Conservation (phyloP, 1,140 invertebrate genomes). For the Drosophila nikananu region DNA sequence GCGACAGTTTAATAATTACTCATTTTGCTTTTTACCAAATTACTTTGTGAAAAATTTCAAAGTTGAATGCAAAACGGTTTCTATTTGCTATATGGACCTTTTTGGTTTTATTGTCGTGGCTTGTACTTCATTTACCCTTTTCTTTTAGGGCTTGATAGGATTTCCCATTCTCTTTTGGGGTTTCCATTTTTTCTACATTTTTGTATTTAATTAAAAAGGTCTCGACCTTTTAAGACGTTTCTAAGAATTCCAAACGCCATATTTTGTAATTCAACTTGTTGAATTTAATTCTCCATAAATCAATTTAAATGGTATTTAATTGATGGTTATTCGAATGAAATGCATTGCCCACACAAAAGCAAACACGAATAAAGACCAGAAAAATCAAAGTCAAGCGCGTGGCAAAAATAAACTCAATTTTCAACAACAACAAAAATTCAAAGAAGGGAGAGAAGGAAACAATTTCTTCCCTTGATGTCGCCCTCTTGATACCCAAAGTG, state of each 20-base stretch:
- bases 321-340: background rate
- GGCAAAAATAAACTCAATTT: constrained; percentile 17
- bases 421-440: background rate
- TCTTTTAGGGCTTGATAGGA: constrained; percentile 27
- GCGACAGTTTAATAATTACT: constrained; percentile 75
- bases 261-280: background rate
- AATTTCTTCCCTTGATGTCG: constrained; percentile 8
- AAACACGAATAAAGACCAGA: background rate
- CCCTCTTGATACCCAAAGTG: constrained; percentile 17
- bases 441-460: background rate
- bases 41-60: constrained; percentile 73
- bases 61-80: constrained; percentile 37
- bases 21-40: constrained; percentile 71
- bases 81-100: constrained; percentile 21
- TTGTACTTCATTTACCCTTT: constrained; percentile 38
- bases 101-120: constrained; percentile 17
- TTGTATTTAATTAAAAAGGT: constrained; percentile 27
- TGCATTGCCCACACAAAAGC: no score
- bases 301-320: constrained; percentile 2
- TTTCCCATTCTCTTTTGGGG: constrained; percentile 31
- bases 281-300: background rate
- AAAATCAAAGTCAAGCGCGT: constrained; percentile 32
- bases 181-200: constrained; percentile 5
- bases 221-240: constrained; percentile 1
- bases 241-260: background rate